Evolutionary conservation across 2,797 vertebrate genomes (phyloP).

Genomic region (Schizopygopsis malacanthus): DNA sequence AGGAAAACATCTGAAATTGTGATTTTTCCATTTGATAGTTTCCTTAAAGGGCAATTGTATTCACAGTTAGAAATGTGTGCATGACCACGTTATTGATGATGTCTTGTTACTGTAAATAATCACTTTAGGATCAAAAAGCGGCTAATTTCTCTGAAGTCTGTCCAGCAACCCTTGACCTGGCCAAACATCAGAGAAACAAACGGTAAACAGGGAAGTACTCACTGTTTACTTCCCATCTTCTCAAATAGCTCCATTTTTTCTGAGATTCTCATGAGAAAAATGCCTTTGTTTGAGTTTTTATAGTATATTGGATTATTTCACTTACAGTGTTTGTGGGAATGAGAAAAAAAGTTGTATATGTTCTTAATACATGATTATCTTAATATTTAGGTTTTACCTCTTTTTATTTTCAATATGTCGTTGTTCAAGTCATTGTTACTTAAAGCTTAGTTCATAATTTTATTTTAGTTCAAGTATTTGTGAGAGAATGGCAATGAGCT

Average conservation of each 20-base stretch:
- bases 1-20: slow-evolving; percentile 36
- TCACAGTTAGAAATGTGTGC: not conserved
- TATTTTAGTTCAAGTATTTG: not conserved
- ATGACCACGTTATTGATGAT: not conserved
- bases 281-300: slow-evolving; percentile 15
- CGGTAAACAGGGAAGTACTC: slow-evolving; percentile 45
- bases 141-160: slow-evolving; percentile 35
- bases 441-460: not conserved
- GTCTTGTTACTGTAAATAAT: slow-evolving; percentile 34
- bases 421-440: not conserved
- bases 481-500: no score
- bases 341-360: not conserved
- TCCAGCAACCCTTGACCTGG: slow-evolving; percentile 54
- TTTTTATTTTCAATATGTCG: not conserved
- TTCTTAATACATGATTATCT: not conserved
- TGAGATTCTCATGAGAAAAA: slow-evolving; percentile 42
- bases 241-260: slow-evolving; percentile 32
- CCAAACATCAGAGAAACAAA: slow-evolving; percentile 48
- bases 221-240: slow-evolving; percentile 49
- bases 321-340: not conserved
- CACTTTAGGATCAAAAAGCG: slow-evolving; percentile 38
- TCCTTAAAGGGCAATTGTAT: slow-evolving; percentile 12
- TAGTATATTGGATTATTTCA: slow-evolving; percentile 9
- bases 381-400: no score
- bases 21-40: slow-evolving; percentile 4